Evolutionary conservation across 2,888 invertebrate genomes (phyloP).

Genomic region (Tyria jacobaeae): DNA sequence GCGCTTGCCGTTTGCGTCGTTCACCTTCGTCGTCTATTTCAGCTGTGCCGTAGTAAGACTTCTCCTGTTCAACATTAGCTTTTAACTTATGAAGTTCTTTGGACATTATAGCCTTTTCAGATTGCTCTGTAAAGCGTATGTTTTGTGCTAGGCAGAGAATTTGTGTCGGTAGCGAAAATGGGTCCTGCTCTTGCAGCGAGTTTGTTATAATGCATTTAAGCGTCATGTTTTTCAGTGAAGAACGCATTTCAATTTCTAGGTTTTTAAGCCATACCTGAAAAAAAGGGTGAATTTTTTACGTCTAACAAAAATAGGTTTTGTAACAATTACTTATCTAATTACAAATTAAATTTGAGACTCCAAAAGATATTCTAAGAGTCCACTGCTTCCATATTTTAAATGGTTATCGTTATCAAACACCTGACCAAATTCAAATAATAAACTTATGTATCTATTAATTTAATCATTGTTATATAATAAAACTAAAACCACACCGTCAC

Average conservation of each 20-base stretch:
- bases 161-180: conserved; percentile 88
- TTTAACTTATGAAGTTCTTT: conserved; percentile 87
- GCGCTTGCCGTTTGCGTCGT: conserved; percentile 95
- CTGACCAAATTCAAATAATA: no score
- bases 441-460: no score
- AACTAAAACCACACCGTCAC: no score
- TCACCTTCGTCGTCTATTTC: conserved; percentile 87
- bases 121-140: conserved; percentile 93
- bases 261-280: conserved; percentile 91
- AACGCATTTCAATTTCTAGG: conserved; percentile 93
- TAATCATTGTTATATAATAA: no score
- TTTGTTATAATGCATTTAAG: conserved; percentile 82
- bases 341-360: no score
- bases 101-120: conserved; percentile 92
- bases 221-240: conserved; percentile 89
- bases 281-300: background rate
- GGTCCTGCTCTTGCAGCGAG: conserved; percentile 80
- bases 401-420: no score
- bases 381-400: no score
- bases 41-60: conserved; percentile 79
- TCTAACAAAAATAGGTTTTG: background rate
- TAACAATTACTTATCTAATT: no score
- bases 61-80: conserved; percentile 82
- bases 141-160: conserved; percentile 94
- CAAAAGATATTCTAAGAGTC: no score